Evolutionary conservation across 2,888 invertebrate genomes (phyloP), one percentile per base, ranked within the genome.

Genomic region (Ceraclea dissimilis): DNA sequence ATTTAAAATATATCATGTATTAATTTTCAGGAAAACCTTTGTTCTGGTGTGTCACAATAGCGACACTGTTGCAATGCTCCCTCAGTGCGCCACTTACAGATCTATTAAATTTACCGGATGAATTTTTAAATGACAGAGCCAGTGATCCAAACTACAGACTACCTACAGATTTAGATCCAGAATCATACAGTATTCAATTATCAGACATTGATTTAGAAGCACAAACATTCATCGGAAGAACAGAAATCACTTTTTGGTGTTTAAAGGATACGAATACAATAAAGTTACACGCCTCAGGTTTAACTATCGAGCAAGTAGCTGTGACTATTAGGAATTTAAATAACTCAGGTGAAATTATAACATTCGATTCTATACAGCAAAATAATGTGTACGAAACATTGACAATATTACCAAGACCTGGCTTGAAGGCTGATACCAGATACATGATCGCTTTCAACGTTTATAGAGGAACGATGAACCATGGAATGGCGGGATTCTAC

Each of bases 401-500:
- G n/a, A 39, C 39, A 13, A 39, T 39, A 39, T 8, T 5, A 16
- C 4, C 39, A 8, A 39, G 4, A 4, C 4, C 4, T 39, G 2
- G 2, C 4, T n/a, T 39, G 8, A 39, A 16, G 13, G 39, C 13
- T 16, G 16, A 39, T 16, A 39, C 4, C 13, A 39, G 4, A 39
- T 39, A 39, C 13, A 4, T 5, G 2, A 39, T 39, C 39, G 4
- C 16, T 4, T 39, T 39, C 39, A 4, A 4, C 4, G 2, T 13
- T 4, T 39, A n/a, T 13, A 13, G 16, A 13, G 39, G 39, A 39
- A 13, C 4, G 8, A n/a, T 39, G 39, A 16, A 13, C 13, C 39
- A 39, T 1, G 79, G 79, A 58, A 69, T 83, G 61, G 73, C 68
- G 54, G 85, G 85, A 52, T 84, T 85, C 63, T 85, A 84, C 64